Evolutionary conservation across 1,140 invertebrate genomes (phyloP).

Genomic region (Conus betulinus): DNA sequence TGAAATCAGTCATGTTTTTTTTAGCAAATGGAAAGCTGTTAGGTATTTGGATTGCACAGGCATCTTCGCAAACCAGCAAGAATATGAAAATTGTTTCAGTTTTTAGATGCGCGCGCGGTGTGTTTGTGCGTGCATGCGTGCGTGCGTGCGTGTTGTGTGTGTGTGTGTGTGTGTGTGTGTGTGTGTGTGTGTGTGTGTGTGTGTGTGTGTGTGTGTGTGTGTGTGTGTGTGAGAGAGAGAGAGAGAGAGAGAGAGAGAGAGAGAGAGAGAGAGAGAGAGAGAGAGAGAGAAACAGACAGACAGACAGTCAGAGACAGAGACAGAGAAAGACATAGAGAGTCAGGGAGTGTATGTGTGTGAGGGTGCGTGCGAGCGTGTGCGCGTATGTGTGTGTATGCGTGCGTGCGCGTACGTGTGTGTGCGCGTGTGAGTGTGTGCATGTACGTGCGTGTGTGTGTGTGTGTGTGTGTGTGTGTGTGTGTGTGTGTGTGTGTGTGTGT

Average conservation of each 20-base stretch:
- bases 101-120: neutral
- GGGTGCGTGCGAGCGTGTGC: neutral
- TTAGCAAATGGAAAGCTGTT: too few relatives aligned
- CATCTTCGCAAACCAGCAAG: too few relatives aligned
- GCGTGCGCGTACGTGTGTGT: neutral
- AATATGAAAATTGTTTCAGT: neutral
- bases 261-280: too few relatives aligned
- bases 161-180: slow-evolving; percentile 13
- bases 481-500: neutral
- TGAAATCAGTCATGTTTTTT: neutral
- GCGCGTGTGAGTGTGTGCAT: neutral
- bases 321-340: neutral
- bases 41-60: too few relatives aligned
- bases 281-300: too few relatives aligned
- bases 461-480: neutral
- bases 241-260: too few relatives aligned
- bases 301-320: too few relatives aligned
- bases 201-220: neutral
- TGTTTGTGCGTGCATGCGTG: neutral
- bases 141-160: neutral
- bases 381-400: neutral
- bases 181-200: neutral
- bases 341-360: neutral
- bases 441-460: neutral
- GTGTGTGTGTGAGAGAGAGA: neutral